Percentiles rank a stretch among this genome's conserved stretches.
phyloP scores from a whole-genome alignment of 2,888 invertebrate species.

The Eupsilia transversa region DNA sequence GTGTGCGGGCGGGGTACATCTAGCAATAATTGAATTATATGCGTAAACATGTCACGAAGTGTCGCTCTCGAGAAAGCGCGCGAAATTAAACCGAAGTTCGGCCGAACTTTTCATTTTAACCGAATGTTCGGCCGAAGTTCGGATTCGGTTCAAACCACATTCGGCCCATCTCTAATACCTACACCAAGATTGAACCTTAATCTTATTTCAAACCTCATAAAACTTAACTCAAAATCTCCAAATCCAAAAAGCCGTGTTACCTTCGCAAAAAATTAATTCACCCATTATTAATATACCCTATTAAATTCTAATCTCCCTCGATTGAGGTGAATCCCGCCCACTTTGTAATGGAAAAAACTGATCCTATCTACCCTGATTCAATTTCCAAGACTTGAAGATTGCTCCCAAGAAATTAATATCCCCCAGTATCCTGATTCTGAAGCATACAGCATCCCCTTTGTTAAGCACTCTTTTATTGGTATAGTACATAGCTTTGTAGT shows the following conservation, averaged over 20 bases:
- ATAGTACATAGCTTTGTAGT: constrained; percentile 6
- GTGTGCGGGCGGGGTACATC: too few relatives aligned
- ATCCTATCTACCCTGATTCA: constrained; percentile 77
- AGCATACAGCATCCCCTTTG: constrained; percentile 55
- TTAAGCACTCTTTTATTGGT: constrained; percentile 33
- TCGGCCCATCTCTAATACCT: too few relatives aligned
- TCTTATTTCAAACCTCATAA: constrained; percentile 35
- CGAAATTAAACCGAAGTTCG: too few relatives aligned
- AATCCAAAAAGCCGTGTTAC: constrained; percentile 51
- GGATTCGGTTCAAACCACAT: too few relatives aligned
- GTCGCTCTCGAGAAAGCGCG: too few relatives aligned
- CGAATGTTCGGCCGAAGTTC: too few relatives aligned
- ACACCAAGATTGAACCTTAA: constrained; percentile 11
- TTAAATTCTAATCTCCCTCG: constrained; percentile 74
- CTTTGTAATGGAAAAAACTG: constrained; percentile 78
- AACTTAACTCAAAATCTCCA: constrained; percentile 39
- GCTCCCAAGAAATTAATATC: constrained; percentile 74
- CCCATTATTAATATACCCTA: constrained; percentile 76
- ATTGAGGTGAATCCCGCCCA: constrained; percentile 67
- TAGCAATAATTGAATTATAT: too few relatives aligned
- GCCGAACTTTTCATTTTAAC: too few relatives aligned
- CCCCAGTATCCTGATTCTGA: constrained; percentile 64
- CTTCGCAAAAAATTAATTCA: constrained; percentile 74
- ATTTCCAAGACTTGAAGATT: constrained; percentile 75
- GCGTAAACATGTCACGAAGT: too few relatives aligned